A percentile compares a stretch with the other conserved stretches of the same genome.
These are phyloP conservation scores for Onychomys leucogaster DNA, from an alignment of 2,797 vertebrate genomes.

Conservation along the genomic window DNA sequence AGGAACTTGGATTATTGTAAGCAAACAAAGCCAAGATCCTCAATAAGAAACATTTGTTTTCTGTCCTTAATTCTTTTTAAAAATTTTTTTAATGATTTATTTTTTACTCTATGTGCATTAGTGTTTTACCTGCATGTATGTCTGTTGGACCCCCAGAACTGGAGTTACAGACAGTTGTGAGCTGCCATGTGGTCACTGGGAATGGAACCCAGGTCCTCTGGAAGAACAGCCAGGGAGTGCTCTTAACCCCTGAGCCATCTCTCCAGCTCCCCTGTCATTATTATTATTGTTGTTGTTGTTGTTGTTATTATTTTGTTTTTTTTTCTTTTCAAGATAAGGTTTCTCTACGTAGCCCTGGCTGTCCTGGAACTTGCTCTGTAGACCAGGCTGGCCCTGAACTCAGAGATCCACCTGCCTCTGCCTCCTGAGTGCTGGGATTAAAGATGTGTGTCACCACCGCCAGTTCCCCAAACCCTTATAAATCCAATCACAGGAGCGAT, in stretches of 20 bases:
- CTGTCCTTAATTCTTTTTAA: neutral
- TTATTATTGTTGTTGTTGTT: too few species aligned
- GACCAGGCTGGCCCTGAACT: neutral
- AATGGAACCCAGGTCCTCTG: neutral
- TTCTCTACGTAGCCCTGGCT: neutral
- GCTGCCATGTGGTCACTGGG: neutral
- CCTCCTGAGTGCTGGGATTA: neutral
- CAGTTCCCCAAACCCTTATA: neutral
- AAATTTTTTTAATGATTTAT: neutral
- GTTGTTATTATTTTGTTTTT: neutral
- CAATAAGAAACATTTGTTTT: neutral
- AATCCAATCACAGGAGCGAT: neutral
- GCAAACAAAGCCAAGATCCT: neutral
- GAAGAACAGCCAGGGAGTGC: neutral
- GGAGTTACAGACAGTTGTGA: neutral
- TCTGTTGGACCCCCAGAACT: neutral
- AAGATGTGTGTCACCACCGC: neutral
- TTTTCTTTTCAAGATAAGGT: neutral
- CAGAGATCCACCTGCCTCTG: neutral
- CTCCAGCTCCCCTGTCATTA: neutral
- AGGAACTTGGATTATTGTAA: conserved; percentile 21
- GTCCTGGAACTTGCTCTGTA: neutral
- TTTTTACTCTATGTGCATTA: neutral
- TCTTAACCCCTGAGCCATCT: neutral
- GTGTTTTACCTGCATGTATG: neutral